Percentiles rank a stretch among this genome's conserved stretches.
These are phyloP conservation scores for Phalangium opilio DNA, from an alignment of 2,888 invertebrate genomes.

Conservation along the genomic window DNA sequence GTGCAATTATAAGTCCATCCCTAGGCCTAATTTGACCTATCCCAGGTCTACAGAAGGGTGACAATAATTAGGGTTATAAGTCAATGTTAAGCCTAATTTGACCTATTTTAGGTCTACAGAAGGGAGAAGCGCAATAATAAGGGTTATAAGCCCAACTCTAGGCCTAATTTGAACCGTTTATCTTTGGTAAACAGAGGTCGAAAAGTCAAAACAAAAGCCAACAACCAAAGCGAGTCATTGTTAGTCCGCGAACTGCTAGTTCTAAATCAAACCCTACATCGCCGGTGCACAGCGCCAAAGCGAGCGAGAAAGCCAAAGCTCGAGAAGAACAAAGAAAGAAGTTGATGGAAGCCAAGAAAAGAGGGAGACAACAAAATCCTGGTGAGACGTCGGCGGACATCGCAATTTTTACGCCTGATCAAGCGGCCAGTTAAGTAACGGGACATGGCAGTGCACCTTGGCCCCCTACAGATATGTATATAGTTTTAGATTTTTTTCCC, in stretches of 20 bases:
- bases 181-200: neutral
- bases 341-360: constrained; percentile 14
- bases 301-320: constrained; percentile 10
- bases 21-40: too few species aligned
- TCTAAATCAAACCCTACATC: constrained; percentile 14
- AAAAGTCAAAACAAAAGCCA: constrained; percentile 1
- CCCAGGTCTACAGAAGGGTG: too few species aligned
- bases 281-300: constrained; percentile 12
- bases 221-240: neutral
- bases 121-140: too few species aligned
- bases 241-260: constrained; percentile 1
- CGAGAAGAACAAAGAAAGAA: constrained; percentile 14
- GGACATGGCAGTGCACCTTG: too few species aligned
- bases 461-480: too few species aligned
- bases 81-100: too few species aligned
- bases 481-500: too few species aligned
- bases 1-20: too few species aligned
- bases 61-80: too few species aligned
- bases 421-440: constrained; percentile 5
- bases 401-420: constrained; percentile 11
- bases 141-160: too few species aligned
- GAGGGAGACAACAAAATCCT: constrained; percentile 10
- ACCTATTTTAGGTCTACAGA: too few species aligned
- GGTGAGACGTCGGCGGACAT: constrained; percentile 4
- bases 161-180: too few species aligned